These are phyloP conservation scores for Perca flavescens DNA, from an alignment of 2,113 vertebrate genomes.

Conservation along the genomic window DNA sequence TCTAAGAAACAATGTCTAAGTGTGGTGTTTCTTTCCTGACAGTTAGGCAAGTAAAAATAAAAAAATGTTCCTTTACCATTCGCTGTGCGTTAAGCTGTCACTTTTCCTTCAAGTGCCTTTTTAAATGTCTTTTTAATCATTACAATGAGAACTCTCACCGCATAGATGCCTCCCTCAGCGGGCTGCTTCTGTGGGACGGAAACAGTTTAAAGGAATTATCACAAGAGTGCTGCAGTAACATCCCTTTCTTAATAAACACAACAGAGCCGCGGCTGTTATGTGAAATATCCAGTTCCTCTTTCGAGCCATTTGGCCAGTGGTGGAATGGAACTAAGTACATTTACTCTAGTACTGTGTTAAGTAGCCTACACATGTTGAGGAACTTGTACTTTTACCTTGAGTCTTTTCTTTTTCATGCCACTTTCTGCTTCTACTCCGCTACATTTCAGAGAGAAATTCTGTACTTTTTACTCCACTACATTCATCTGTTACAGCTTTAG, in stretches of 20 bases:
- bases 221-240: background rate
- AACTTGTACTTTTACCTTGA: too few species aligned
- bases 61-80: conserved; percentile 19
- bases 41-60: background rate
- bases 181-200: conserved; percentile 61
- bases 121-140: conserved; percentile 56
- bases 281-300: background rate
- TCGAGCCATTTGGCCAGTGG: background rate
- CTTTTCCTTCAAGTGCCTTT: conserved; percentile 39
- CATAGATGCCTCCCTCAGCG: conserved; percentile 66
- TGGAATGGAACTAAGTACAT: too few species aligned
- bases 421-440: too few species aligned
- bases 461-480: too few species aligned
- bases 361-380: too few species aligned
- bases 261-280: background rate
- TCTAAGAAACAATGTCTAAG: background rate
- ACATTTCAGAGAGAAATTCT: too few species aligned
- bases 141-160: conserved; percentile 70
- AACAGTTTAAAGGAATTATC: conserved; percentile 30
- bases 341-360: too few species aligned
- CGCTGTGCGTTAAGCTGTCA: background rate
- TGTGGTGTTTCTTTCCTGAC: conserved; percentile 1
- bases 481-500: too few species aligned
- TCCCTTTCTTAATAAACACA: background rate
- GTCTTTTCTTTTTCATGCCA: too few species aligned